Conservation (phyloP, 2,888 invertebrate species). For the Drosophila longiperda region DNA sequence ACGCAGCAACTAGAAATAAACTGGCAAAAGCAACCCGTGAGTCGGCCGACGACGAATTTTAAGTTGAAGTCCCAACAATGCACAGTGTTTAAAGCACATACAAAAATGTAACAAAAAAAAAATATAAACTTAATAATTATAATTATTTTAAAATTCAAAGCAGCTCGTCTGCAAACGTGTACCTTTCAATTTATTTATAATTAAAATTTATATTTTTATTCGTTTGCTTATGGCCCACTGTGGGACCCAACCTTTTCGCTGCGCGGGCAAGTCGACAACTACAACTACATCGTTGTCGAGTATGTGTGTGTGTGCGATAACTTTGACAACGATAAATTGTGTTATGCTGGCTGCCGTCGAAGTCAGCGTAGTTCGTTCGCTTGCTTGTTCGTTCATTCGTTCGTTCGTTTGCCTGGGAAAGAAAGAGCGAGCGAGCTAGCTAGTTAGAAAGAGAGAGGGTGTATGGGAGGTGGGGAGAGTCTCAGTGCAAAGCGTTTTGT, state of each 20-base stretch:
- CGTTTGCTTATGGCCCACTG: conserved; percentile 13
- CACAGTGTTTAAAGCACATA: conserved; percentile 34
- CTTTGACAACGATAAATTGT: conserved; percentile 72
- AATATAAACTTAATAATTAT: not conserved
- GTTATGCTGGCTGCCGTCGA: conserved; percentile 49
- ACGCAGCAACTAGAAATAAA: conserved; percentile 52
- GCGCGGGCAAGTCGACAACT: conserved; percentile 36
- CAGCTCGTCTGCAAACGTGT: not conserved
- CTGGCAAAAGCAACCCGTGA: conserved; percentile 56
- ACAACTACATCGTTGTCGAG: conserved; percentile 25
- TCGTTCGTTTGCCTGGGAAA: conserved; percentile 3
- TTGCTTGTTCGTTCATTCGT: conserved; percentile 8
- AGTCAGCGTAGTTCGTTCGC: conserved; percentile 24
- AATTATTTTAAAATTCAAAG: not conserved
- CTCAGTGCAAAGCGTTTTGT: conserved; percentile 27
- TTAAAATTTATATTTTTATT: not conserved
- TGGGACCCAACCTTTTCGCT: conserved; percentile 24
- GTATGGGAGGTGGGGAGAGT: conserved; percentile 29
- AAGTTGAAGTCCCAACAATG: conserved; percentile 34
- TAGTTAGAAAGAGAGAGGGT: not conserved
- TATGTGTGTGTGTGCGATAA: conserved; percentile 53
- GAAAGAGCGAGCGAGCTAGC: conserved; percentile 12
- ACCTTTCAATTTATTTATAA: not conserved
- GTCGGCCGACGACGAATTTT: conserved; percentile 40
- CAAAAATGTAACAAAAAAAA: not conserved